Evolutionary conservation across 2,888 invertebrate species (phyloP), one percentile per base, ranked within the genome.

Genomic region (Nematopogon swammerdamellus): DNA sequence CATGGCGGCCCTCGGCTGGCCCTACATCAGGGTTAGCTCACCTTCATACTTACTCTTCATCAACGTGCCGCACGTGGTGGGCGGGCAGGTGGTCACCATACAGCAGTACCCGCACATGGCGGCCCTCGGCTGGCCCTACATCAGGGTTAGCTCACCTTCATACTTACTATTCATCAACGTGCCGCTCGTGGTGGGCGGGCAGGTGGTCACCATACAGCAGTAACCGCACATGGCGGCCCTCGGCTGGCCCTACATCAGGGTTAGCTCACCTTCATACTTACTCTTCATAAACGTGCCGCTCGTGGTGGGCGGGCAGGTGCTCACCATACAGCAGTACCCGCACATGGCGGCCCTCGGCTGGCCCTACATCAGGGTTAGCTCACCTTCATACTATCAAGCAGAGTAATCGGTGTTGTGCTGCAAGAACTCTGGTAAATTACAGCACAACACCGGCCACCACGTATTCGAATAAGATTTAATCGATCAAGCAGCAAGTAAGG

Each of bases 81-180:
- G 85, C 0, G 85, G 85, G 0, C 67, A 67, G 43, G 73, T 81
- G 2, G 81, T 82, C 1, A 60, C 58, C 19, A 71, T 82, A 14
- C 72, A 74, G 49, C 84, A 85, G 62, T 85, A 84, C 59, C 85
- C 85, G 0, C 85, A 85, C 52, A 85, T 85, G 85, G 82, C 70
- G 0, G 47, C 76, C 0, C 55, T 79, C 0, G 77, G 77, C 0
- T 79, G 77, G 77, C 60, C 53, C 19, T 66, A 63, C 18, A 19
- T 60, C 0, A 59, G 63, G 54, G 76, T 76, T 46, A 49, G 50
- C 25, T 45, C n/a, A n/a, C n/a, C n/a, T n/a, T n/a, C n/a, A n/a
- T n/a, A n/a, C n/a, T n/a, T n/a, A n/a, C n/a, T n/a, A n/a, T n/a
- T n/a, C 3, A 67, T 72, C 45, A 76, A 72, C 2, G 64, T 81